Percentiles rank a stretch among this genome's conserved stretches.
phyloP scores from a whole-genome alignment of 2,888 invertebrate species.

The Pinctada fucata region DNA sequence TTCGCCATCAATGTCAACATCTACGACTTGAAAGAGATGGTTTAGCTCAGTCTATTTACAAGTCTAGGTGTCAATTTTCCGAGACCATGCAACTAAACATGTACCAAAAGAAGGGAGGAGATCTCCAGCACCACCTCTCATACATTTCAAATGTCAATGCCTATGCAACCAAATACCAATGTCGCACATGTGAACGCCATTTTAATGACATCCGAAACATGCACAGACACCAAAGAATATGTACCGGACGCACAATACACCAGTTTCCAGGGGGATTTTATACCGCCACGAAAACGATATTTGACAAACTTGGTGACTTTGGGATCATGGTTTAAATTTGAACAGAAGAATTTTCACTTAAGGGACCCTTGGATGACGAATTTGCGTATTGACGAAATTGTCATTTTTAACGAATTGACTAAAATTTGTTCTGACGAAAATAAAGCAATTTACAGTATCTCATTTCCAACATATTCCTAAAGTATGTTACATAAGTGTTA shows the following conservation, averaged over 20 bases:
- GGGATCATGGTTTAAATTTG: constrained; percentile 31
- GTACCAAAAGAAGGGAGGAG: background rate
- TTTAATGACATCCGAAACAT: background rate
- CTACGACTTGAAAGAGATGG: constrained; percentile 21
- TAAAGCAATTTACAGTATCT: too few relatives aligned
- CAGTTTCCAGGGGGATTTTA: constrained; percentile 38
- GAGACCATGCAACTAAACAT: constrained; percentile 34
- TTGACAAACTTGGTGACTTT: constrained; percentile 37
- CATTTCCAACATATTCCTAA: too few relatives aligned
- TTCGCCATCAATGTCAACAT: constrained; percentile 32
- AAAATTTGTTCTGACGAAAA: too few relatives aligned
- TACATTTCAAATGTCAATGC: constrained; percentile 24
- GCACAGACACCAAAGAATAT: constrained; percentile 25
- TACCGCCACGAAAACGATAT: constrained; percentile 19
- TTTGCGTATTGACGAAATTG: too few relatives aligned
- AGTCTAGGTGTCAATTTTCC: constrained; percentile 6
- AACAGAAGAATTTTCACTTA: too few relatives aligned
- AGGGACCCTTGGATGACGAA: too few relatives aligned
- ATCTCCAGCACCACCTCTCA: constrained; percentile 21
- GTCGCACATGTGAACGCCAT: constrained; percentile 22
- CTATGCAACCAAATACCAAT: constrained; percentile 19
- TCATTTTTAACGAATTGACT: too few relatives aligned
- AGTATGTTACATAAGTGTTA: too few relatives aligned
- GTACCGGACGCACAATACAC: constrained; percentile 29
- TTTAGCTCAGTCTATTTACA: constrained; percentile 14